Conservation (phyloP, 1,140 invertebrate species). For the Achroia grisella region DNA sequence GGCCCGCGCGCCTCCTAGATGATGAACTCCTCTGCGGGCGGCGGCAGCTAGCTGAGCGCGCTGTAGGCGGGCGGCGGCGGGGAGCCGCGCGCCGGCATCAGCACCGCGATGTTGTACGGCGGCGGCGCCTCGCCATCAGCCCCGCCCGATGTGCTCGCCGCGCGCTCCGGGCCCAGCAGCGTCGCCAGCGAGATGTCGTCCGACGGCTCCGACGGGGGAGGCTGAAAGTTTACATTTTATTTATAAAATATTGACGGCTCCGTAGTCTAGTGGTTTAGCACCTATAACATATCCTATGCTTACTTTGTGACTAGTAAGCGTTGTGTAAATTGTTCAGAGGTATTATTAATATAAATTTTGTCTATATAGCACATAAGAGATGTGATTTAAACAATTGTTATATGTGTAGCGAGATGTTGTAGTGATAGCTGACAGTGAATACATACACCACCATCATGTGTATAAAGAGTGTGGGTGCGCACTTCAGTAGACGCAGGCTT, state of each 20-base stretch:
- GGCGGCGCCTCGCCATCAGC: constrained; percentile 64
- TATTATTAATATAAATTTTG: too few relatives aligned
- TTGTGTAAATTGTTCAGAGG: too few relatives aligned
- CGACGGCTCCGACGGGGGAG: constrained; percentile 23
- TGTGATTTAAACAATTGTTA: too few relatives aligned
- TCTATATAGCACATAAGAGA: too few relatives aligned
- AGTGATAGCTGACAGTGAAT: not conserved
- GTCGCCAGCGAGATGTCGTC: constrained; percentile 34
- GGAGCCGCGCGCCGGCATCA: constrained; percentile 73
- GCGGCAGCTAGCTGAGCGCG: constrained; percentile 74
- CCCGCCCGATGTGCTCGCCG: constrained; percentile 6
- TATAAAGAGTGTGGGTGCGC: too few relatives aligned
- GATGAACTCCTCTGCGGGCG: constrained; percentile 29
- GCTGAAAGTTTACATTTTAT: constrained; percentile 6
- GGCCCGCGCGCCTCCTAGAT: constrained; percentile 19
- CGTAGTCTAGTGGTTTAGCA: too few relatives aligned
- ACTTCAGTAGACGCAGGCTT: too few relatives aligned
- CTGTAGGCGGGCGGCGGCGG: constrained; percentile 80
- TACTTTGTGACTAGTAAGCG: too few relatives aligned
- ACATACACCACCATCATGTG: too few relatives aligned
- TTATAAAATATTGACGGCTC: too few relatives aligned
- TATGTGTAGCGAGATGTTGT: not conserved
- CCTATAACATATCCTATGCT: too few relatives aligned
- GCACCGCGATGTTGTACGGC: constrained; percentile 80
- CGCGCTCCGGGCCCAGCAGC: constrained; percentile 19